Conservation (phyloP, 2,113 vertebrate genomes). For the Dipodomys merriami region DNA sequence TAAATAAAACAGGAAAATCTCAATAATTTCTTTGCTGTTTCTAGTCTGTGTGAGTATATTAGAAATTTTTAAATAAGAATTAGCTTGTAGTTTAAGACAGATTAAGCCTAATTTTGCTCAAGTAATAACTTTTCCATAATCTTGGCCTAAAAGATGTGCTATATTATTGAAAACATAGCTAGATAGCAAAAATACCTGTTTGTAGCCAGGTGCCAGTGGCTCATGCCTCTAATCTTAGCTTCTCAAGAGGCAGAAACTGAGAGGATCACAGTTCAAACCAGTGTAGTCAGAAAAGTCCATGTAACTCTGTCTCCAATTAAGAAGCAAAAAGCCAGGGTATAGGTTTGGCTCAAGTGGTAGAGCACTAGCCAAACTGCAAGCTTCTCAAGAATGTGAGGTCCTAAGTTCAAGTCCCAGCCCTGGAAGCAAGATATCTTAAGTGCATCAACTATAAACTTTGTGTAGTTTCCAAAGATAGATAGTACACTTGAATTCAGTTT, state of each 20-base stretch:
- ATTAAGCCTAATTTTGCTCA: slow-evolving; percentile 43
- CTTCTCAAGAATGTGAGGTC: too few relatives aligned
- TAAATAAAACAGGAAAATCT: neutral
- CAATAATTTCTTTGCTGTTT: slow-evolving; percentile 37
- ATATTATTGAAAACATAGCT: slow-evolving; percentile 14
- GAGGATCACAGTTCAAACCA: too few relatives aligned
- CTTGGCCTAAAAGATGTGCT: slow-evolving; percentile 47
- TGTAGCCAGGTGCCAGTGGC: too few relatives aligned
- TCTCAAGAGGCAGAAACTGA: too few relatives aligned
- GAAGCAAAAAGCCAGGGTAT: too few relatives aligned
- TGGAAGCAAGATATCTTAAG: slow-evolving; percentile 1
- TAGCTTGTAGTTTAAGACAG: slow-evolving; percentile 49
- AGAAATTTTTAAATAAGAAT: slow-evolving; percentile 51
- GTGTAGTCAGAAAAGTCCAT: too few relatives aligned
- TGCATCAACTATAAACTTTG: slow-evolving; percentile 3
- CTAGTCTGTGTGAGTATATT: neutral
- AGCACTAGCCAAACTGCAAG: too few relatives aligned
- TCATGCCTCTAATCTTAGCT: too few relatives aligned
- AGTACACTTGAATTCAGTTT: slow-evolving; percentile 32
- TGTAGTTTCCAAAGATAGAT: slow-evolving; percentile 33
- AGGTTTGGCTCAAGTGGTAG: too few relatives aligned
- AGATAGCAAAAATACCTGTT: neutral
- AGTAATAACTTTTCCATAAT: neutral
- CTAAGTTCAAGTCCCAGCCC: too few relatives aligned
- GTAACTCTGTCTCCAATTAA: too few relatives aligned